Base-by-base conservation (phyloP, 2,888 invertebrate genomes). In the Brenthis hecate region DNA sequence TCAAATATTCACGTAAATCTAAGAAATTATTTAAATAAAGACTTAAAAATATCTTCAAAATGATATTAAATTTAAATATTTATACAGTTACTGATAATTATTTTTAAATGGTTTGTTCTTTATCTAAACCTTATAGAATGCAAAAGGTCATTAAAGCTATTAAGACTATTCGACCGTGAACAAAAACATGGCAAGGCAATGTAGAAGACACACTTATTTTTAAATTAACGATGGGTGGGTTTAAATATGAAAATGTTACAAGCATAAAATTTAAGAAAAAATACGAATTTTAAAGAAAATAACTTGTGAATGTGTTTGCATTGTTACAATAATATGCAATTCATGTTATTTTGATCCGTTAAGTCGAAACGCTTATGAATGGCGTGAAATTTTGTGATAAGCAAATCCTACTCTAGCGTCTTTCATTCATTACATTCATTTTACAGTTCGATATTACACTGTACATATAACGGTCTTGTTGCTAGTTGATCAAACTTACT, bases 91-190 rank as follows among this genome's bases (percentile, higher is more conserved):
- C 61, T 48, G 47, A 61, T 47, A 16, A 23, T 56, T 65, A 65
- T 65, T 56, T 60, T 61, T 60, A 69, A 28, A 56, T 43, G 32
- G 28, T 50, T 32, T 32, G 56, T 58, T 65, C 65, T 55, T 61
- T 61, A 65, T 65, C 19, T 43, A 56, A 23, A 14, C 50, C 48
- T 56, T 32, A 56, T 56, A 56, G 66, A 54, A 54, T 32, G 65
- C 55, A 61, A 69, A 69, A 69, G 69, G 69, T 69, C 69, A 69
- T 60, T 61, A 60, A 56, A 56, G 56, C 53, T 47, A 8, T 43
- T 1, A 36, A 56, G 47, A 51, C 56, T 56, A 69, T 56, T 65
- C 36, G 19, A 65, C 65, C 69, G 65, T 65, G 19, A 69, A 60
- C 50, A 50, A 58, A 60, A 60, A 56, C 55, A 66, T 66, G 47